Conservation (phyloP, 2,113 vertebrate genomes). For the Sander vitreus region DNA sequence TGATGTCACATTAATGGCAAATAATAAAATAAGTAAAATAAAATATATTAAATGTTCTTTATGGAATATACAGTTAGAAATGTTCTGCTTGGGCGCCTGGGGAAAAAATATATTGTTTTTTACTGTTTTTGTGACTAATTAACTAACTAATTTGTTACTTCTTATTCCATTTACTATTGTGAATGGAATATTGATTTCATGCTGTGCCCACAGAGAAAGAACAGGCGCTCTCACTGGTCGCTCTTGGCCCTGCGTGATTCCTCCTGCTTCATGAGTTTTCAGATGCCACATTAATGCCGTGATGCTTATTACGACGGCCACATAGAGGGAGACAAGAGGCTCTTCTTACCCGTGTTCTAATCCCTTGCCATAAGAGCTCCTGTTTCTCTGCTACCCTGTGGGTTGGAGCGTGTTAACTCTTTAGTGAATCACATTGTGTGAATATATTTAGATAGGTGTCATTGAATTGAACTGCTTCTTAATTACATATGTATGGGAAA, state of each 20-base stretch:
- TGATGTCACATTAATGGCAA: background rate
- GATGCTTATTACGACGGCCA: conserved; percentile 1
- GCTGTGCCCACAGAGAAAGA: background rate
- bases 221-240: too few species aligned
- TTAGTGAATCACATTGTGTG: background rate
- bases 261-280: background rate
- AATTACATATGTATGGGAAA: background rate
- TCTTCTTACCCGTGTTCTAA: background rate
- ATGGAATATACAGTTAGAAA: too few species aligned
- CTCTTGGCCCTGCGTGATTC: background rate
- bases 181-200: background rate
- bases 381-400: background rate
- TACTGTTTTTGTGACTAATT: background rate
- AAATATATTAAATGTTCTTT: background rate
- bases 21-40: background rate
- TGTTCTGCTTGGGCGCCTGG: too few species aligned
- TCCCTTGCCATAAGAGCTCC: background rate
- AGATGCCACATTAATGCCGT: conserved; percentile 4
- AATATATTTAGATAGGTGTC: background rate
- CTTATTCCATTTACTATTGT: background rate
- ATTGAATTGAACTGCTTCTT: background rate
- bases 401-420: background rate
- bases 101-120: background rate
- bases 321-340: conserved; percentile 7
- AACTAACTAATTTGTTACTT: background rate